Evolutionary conservation across 2,888 invertebrate genomes (phyloP).

Genomic region (Latrodectus hesperus): DNA sequence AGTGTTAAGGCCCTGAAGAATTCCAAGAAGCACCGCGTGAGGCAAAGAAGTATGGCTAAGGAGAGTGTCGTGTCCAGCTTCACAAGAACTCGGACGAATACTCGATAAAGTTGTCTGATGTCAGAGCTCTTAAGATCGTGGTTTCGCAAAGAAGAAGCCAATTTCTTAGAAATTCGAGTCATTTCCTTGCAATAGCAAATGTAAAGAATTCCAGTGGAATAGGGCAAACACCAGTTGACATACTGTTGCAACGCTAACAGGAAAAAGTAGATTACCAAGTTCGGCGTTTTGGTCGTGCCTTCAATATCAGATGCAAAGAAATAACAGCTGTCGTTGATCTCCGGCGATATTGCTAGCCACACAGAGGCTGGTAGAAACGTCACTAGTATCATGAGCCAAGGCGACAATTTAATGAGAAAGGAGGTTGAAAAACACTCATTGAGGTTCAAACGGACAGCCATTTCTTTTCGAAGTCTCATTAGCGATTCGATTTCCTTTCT

Average conservation of each 20-base stretch:
- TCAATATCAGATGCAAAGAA: slow-evolving; percentile 23
- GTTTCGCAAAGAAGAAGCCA: background rate
- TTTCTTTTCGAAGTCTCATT: background rate
- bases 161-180: slow-evolving; percentile 9
- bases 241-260: slow-evolving; percentile 28
- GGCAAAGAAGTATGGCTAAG: slow-evolving; percentile 23
- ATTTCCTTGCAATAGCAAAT: slow-evolving; percentile 39
- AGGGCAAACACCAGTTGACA: slow-evolving; percentile 52
- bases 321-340: slow-evolving; percentile 14
- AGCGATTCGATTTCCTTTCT: slow-evolving; percentile 10
- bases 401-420: slow-evolving; percentile 12
- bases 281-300: background rate
- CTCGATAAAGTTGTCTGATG: slow-evolving; percentile 24
- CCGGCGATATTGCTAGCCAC: slow-evolving; percentile 23
- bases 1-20: slow-evolving; percentile 54
- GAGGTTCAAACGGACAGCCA: slow-evolving; percentile 6
- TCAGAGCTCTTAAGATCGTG: background rate
- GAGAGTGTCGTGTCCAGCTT: slow-evolving; percentile 32
- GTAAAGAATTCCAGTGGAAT: slow-evolving; percentile 22
- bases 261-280: slow-evolving; percentile 21
- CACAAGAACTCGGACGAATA: slow-evolving; percentile 19
- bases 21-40: slow-evolving; percentile 44
- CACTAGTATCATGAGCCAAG: slow-evolving; percentile 23
- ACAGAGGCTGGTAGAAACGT: slow-evolving; percentile 14
- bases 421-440: background rate